Conservation (phyloP, 2,113 vertebrate species). For the Perca schrenkii region DNA sequence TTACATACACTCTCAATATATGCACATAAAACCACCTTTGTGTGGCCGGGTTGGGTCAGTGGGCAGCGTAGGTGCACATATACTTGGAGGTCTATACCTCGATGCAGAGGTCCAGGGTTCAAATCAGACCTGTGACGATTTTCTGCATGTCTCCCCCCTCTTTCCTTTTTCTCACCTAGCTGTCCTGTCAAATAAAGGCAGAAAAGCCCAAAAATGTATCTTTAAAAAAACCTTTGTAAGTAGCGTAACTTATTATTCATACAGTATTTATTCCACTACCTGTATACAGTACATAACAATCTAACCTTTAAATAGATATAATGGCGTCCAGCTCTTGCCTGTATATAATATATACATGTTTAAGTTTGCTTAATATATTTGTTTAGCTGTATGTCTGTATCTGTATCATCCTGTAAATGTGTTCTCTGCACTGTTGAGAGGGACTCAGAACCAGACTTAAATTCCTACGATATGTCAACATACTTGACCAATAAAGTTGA, state of each 20-base stretch:
- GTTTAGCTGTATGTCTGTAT: background rate
- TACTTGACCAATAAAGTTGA: background rate
- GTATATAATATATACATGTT: background rate
- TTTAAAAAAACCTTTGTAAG: no score
- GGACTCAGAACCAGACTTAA: background rate
- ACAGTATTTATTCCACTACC: background rate
- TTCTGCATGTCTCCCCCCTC: no score
- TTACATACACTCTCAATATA: background rate
- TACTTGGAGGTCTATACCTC: no score
- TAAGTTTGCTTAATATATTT: background rate
- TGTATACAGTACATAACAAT: background rate
- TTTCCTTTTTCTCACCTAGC: no score
- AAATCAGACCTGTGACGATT: no score
- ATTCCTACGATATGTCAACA: background rate
- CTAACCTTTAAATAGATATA: background rate
- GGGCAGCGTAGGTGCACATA: no score
- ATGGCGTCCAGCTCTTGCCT: background rate
- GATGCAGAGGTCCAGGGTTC: no score
- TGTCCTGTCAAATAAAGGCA: no score
- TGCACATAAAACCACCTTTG: background rate
- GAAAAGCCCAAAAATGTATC: no score
- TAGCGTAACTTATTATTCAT: background rate
- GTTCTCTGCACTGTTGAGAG: background rate
- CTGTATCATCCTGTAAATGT: background rate
- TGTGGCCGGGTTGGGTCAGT: no score